Conservation (phyloP, 1,140 invertebrate species). For the Aphelinus certus region DNA sequence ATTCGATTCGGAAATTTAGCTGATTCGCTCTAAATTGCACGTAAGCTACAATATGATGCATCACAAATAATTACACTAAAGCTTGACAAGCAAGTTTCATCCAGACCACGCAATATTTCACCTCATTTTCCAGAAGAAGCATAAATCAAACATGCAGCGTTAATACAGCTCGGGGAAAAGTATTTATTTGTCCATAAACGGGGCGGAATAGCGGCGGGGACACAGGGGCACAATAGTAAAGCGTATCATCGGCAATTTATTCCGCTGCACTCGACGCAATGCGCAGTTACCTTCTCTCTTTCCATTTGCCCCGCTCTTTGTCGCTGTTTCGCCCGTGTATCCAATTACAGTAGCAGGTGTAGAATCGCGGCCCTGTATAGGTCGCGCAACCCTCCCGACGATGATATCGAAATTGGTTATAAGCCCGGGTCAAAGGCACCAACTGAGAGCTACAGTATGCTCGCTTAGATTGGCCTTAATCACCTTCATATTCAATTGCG, state of each 20-base stretch:
- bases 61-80: too few relatives aligned
- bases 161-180: too few relatives aligned
- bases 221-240: not conserved
- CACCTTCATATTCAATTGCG: conserved; percentile 33
- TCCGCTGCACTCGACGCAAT: not conserved
- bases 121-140: too few relatives aligned
- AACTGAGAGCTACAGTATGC: too few relatives aligned
- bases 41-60: too few relatives aligned
- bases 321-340: conserved; percentile 8
- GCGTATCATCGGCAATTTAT: conserved; percentile 6
- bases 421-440: conserved; percentile 2
- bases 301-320: conserved; percentile 2
- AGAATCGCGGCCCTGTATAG: conserved; percentile 2
- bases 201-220: too few relatives aligned
- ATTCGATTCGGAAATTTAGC: too few relatives aligned
- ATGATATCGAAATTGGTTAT: conserved; percentile 33
- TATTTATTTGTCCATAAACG: too few relatives aligned
- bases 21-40: too few relatives aligned
- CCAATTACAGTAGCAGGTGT: conserved; percentile 29
- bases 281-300: not conserved
- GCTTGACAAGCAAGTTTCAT: too few relatives aligned
- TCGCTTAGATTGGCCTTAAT: conserved; percentile 42
- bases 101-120: too few relatives aligned
- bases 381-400: not conserved
- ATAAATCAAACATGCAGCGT: too few relatives aligned